Conservation (phyloP, 1,140 invertebrate species). For the Varroa destructor region DNA sequence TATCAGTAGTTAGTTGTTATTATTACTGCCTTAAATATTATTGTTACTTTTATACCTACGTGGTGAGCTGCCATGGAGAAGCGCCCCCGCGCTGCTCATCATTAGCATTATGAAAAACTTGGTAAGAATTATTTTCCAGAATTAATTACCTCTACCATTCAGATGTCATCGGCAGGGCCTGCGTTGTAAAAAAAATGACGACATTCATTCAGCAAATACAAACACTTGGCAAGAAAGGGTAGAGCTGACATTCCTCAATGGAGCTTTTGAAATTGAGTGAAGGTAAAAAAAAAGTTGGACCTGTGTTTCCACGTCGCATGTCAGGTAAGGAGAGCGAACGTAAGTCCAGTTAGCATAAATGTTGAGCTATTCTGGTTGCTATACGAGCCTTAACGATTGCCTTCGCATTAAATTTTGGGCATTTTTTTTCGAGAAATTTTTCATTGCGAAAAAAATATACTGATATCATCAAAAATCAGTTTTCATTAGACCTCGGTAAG, state of each 20-base stretch:
- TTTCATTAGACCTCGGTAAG: too few relatives aligned
- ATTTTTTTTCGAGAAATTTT: too few relatives aligned
- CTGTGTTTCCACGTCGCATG: too few relatives aligned
- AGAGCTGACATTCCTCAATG: not conserved
- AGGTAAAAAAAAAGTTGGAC: too few relatives aligned
- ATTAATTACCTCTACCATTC: not conserved
- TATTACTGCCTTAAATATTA: not conserved
- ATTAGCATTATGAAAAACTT: not conserved
- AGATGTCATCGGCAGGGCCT: not conserved
- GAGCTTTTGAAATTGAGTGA: too few relatives aligned
- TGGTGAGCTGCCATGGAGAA: constrained; percentile 27
- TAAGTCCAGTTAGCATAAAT: too few relatives aligned
- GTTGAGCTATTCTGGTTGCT: too few relatives aligned
- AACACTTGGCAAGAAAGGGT: not conserved
- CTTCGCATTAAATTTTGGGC: too few relatives aligned
- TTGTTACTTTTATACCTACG: constrained; percentile 7
- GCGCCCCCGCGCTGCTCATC: constrained; percentile 20
- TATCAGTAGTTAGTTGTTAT: not conserved
- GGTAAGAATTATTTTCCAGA: not conserved
- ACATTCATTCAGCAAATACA: not conserved
- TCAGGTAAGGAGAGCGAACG: too few relatives aligned
- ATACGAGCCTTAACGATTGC: too few relatives aligned
- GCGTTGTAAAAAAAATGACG: not conserved
- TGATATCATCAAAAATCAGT: too few relatives aligned
- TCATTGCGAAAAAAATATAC: too few relatives aligned